Base-by-base conservation (phyloP, 2,888 invertebrate genomes). In the Drosophila colorata region DNA sequence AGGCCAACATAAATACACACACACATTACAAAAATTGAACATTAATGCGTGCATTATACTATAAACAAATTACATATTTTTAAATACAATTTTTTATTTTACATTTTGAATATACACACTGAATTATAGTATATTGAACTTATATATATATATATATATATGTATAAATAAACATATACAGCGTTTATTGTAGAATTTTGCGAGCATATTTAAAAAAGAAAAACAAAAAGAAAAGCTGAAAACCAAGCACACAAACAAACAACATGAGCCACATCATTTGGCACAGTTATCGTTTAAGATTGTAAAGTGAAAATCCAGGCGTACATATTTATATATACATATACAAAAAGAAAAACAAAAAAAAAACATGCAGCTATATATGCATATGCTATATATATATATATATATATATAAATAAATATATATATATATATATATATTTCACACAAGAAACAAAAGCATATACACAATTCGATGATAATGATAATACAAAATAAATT, bases 281-380 rank as follows among this genome's bases (percentile, higher is more conserved):
- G 82, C 74, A 41, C 58, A 84, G 78, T 77, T 82, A 87, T 61
- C 68, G 65, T 80, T 73, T 89, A 83, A 83, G 88, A 85, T 59
- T 82, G 82, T 82, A 82, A 89, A 82, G 78, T 84, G 51, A 77
- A 73, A 81, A 89, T 77, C 85, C 87, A 74, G 78, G 78, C 79
- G 63, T 81, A 78, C 87, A 82, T 88, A 82, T 83, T 87, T 84
- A 84, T 82, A 89, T 89, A 75, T 71, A 83, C 81, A 87, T 84
- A 83, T 69, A 89, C 65, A 74, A 59, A 60, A 33, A 28, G 59
- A 77, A 44, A 41, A 28, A 44, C 55, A 28, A 28, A 59, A 40
- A 73, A 35, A 65, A n/a, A 44, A 73, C 41, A 65, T 68, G 86
- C 83, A 82, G 80, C 66, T 81, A 88, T 81, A 88, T 74, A 79